Base-by-base conservation (phyloP, 2,113 vertebrate species). In the Eupsittula cactorum region DNA sequence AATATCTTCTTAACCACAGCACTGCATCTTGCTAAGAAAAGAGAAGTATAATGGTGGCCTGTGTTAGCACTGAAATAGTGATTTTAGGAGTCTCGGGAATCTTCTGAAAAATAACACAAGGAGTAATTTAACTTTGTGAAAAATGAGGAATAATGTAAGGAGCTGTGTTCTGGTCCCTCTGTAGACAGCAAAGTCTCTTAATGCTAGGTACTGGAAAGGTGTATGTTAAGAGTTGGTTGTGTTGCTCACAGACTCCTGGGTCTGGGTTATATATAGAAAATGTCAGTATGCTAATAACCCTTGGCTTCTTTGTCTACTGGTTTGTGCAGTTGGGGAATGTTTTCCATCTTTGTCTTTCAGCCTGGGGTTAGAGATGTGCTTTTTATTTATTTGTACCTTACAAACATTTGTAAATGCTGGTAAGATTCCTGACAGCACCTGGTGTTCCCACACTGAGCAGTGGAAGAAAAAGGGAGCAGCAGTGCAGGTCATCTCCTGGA, bases 341-440 rank as follows among this genome's bases (percentile, higher is more conserved):
- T 67, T 78, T 44, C 15, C 5, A 44, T 16, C 21, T 91, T 55
- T 69, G 13, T 29, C 12, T 41, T 76, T 68, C 18, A 78, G 65
- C 33, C 24, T 55, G 16, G 25, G 5, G 1, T 42, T 35, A n/a
- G 41, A 79, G 25, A n/a, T 0, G 0, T 19, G 6, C 3, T 6
- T 16, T 70, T 67, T 28, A 12, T 14, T 53, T 21, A 24, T 75
- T 52, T n/a, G 27, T 77, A 23, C 29, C 29, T 49, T 78, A 42
- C 23, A 68, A 69, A 52, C 3, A 42, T 7, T 20, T 55, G 9
- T 53, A 39, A 8, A 4, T 24, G 15, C 10, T 17, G 52, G 37
- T 24, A 27, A 53, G 52, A 6, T 21, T 69, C 18, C 7, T 1
- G 1, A 4, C 1, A 13, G 57, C 9, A 8, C 3, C 6, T 44